Percentiles rank a stretch among this genome's conserved stretches.
Evolutionary conservation across 2,113 vertebrate genomes (phyloP).

Genomic region (Pangasianodon hypophthalmus): DNA sequence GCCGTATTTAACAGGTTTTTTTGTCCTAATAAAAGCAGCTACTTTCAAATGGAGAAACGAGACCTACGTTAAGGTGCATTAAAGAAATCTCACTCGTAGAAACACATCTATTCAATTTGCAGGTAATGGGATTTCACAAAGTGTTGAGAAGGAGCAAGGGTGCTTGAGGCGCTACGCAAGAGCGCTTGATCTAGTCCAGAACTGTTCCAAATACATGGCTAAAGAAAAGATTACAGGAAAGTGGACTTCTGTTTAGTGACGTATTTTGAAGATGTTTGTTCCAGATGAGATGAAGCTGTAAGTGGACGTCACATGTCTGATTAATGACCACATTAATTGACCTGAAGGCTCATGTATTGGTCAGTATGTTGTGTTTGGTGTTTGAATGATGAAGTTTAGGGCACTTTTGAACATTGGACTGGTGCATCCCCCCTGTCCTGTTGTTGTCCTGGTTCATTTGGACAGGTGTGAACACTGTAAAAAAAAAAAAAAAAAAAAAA

Average conservation of each 20-base stretch:
- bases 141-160: slow-evolving; percentile 28
- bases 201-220: neutral
- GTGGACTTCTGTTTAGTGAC: neutral
- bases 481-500: neutral
- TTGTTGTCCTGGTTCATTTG: neutral
- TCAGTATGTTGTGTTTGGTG: neutral
- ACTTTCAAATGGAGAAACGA: slow-evolving; percentile 67
- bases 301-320: neutral
- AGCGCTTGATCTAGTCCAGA: neutral
- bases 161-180: neutral
- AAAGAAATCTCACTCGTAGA: slow-evolving; percentile 82
- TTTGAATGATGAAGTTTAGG: neutral
- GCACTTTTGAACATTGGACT: neutral
- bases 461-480: neutral
- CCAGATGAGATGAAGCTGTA: neutral
- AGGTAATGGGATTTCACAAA: slow-evolving; percentile 88
- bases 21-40: slow-evolving; percentile 70
- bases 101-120: slow-evolving; percentile 86
- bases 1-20: slow-evolving; percentile 65
- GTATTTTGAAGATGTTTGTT: neutral
- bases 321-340: neutral
- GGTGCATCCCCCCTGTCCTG: neutral
- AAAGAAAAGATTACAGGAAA: neutral
- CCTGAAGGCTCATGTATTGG: neutral
- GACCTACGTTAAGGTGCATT: slow-evolving; percentile 87